Evolutionary conservation across 2,888 invertebrate species (phyloP).

Genomic region (Molanna angustata): DNA sequence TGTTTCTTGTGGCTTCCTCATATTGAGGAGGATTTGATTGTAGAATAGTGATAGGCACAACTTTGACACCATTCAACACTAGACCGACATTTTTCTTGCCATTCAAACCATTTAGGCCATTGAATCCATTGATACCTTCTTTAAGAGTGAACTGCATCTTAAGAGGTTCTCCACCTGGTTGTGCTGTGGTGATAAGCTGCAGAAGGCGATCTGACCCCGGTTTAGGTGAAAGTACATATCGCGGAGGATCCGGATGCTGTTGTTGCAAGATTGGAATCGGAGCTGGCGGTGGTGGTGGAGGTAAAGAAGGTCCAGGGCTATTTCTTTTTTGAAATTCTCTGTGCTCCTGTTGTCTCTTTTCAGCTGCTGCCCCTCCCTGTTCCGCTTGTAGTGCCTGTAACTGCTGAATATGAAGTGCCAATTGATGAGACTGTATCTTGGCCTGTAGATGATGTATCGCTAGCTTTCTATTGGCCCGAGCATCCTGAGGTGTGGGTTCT

Average conservation of each 20-base stretch:
- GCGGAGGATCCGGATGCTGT: slow-evolving; percentile 49
- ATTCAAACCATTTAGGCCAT: slow-evolving; percentile 33
- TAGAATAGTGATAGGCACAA: slow-evolving; percentile 52
- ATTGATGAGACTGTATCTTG: slow-evolving; percentile 60
- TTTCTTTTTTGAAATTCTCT: slow-evolving; percentile 30
- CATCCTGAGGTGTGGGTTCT: slow-evolving; percentile 50
- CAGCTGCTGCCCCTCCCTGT: slow-evolving; percentile 36
- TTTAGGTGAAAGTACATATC: slow-evolving; percentile 40
- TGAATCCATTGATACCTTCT: slow-evolving; percentile 34
- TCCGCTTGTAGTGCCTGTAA: slow-evolving; percentile 57
- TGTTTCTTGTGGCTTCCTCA: slow-evolving; percentile 61
- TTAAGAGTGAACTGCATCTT: slow-evolving; percentile 32
- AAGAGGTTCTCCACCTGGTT: slow-evolving; percentile 37
- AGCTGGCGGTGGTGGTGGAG: slow-evolving; percentile 55
- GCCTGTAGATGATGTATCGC: slow-evolving; percentile 67
- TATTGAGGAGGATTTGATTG: slow-evolving; percentile 63
- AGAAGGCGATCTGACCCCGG: slow-evolving; percentile 42
- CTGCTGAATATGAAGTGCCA: slow-evolving; percentile 57
- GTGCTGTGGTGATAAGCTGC: slow-evolving; percentile 45
- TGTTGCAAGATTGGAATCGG: slow-evolving; percentile 48
- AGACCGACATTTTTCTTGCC: slow-evolving; percentile 52
- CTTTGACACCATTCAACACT: slow-evolving; percentile 62
- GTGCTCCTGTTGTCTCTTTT: slow-evolving; percentile 35
- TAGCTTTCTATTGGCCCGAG: slow-evolving; percentile 38
- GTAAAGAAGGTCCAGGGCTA: slow-evolving; percentile 37